A percentile compares a stretch with the other conserved stretches of the same genome.
Evolutionary conservation across 1,140 invertebrate genomes (phyloP).

Genomic region (Drosophila gunungcola): DNA sequence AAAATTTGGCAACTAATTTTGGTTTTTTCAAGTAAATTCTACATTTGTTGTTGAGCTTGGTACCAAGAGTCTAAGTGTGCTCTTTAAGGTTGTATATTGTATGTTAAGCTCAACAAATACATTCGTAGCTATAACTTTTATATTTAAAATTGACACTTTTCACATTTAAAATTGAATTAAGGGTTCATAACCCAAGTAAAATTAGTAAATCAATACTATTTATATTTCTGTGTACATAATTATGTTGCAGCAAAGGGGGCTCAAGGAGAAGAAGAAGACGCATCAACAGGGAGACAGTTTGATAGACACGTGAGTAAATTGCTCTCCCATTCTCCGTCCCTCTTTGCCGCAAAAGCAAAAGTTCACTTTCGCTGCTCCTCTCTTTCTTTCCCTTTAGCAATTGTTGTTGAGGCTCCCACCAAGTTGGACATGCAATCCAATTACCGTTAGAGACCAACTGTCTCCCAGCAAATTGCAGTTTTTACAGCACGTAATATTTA

Average conservation of each 20-base stretch:
- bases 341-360: constrained; percentile 64
- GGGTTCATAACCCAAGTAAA: too few relatives aligned
- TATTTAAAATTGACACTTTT: too few relatives aligned
- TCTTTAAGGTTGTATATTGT: too few relatives aligned
- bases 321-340: constrained; percentile 22
- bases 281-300: constrained; percentile 44
- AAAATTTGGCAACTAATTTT: too few relatives aligned
- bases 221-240: constrained; percentile 32
- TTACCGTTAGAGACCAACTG: constrained; percentile 68
- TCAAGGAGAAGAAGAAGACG: constrained; percentile 13
- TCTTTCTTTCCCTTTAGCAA: constrained; percentile 22
- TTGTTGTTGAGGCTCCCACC: constrained; percentile 46
- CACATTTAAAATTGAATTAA: too few relatives aligned
- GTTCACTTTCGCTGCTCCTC: constrained; percentile 74
- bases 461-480: constrained; percentile 67
- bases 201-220: not conserved
- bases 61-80: too few relatives aligned
- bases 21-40: too few relatives aligned
- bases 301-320: constrained; percentile 81
- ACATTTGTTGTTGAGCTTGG: too few relatives aligned
- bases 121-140: too few relatives aligned
- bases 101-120: too few relatives aligned
- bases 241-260: constrained; percentile 57
- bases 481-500: constrained; percentile 75
- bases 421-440: constrained; percentile 76